These are phyloP conservation scores for Pediacus dermestoides DNA, from an alignment of 2,888 invertebrate genomes.

Conservation along the genomic window DNA sequence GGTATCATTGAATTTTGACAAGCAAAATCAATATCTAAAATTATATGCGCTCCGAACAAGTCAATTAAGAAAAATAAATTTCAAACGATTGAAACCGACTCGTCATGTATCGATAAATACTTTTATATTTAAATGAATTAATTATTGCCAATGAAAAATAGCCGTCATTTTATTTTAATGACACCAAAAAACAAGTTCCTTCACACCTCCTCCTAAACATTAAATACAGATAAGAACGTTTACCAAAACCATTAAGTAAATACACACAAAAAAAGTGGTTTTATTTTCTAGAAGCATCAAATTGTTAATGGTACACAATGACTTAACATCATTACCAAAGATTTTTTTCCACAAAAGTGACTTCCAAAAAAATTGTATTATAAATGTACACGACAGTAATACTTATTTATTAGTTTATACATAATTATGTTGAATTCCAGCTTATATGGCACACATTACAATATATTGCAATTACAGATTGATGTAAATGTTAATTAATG, in stretches of 20 bases:
- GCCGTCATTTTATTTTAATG: constrained; percentile 39
- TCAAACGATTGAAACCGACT: constrained; percentile 29
- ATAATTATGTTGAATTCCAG: too few relatives aligned
- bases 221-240: constrained; percentile 31
- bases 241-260: constrained; percentile 31
- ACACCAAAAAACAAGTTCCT: constrained; percentile 39
- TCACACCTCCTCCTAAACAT: constrained; percentile 38
- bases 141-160: constrained; percentile 42
- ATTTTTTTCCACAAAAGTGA: too few relatives aligned
- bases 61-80: constrained; percentile 33
- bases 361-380: too few relatives aligned
- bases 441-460: too few relatives aligned
- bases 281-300: constrained; percentile 16
- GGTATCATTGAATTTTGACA: constrained; percentile 20
- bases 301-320: constrained; percentile 5
- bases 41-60: constrained; percentile 26
- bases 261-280: constrained; percentile 28
- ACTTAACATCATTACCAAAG: constrained; percentile 2
- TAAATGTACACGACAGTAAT: too few relatives aligned
- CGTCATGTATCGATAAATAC: constrained; percentile 38
- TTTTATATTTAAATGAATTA: constrained; percentile 44
- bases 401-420: too few relatives aligned
- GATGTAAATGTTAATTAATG: constrained; percentile 1
- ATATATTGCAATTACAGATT: too few relatives aligned
- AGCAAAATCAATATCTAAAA: constrained; percentile 21